A percentile compares a stretch with the other conserved stretches of the same genome.
phyloP scores from a whole-genome alignment of 2,888 invertebrate species.

The Hecatera dysodea region DNA sequence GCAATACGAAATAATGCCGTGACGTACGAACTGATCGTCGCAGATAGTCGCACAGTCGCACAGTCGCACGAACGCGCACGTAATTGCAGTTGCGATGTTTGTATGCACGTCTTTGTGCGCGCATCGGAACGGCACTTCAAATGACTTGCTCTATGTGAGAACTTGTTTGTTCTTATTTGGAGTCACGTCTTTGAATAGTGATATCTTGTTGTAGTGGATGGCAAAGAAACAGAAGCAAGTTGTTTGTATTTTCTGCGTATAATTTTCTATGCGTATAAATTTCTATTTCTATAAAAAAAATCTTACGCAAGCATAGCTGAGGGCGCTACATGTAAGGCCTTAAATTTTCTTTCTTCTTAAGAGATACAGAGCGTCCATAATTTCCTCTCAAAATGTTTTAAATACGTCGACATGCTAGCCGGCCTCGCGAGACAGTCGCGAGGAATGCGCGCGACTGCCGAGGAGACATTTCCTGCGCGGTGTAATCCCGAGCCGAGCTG shows the following conservation, averaged over 20 bases:
- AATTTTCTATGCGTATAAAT: background rate
- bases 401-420: constrained; percentile 8
- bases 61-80: constrained; percentile 2
- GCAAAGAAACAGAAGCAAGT: background rate
- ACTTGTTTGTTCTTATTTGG: constrained; percentile 24
- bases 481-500: constrained; percentile 41
- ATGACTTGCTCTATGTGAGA: constrained; percentile 17
- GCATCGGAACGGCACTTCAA: constrained; percentile 23
- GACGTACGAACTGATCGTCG: background rate
- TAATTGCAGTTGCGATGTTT: constrained; percentile 37
- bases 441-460: constrained; percentile 32
- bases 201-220: background rate
- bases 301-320: background rate
- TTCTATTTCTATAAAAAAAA: too few relatives aligned
- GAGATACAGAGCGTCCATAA: constrained; percentile 11
- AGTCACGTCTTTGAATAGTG: constrained; percentile 1
- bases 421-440: constrained; percentile 27
- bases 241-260: background rate
- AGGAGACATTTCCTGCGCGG: constrained; percentile 20
- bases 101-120: constrained; percentile 34
- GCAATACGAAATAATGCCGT: constrained; percentile 11
- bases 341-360: background rate
- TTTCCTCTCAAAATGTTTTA: constrained; percentile 34
- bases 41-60: background rate
- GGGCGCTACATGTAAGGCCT: background rate